These are phyloP conservation scores for Enteromius afrohamiltoni DNA, from an alignment of 2,797 vertebrate species.

Conservation along the genomic window DNA sequence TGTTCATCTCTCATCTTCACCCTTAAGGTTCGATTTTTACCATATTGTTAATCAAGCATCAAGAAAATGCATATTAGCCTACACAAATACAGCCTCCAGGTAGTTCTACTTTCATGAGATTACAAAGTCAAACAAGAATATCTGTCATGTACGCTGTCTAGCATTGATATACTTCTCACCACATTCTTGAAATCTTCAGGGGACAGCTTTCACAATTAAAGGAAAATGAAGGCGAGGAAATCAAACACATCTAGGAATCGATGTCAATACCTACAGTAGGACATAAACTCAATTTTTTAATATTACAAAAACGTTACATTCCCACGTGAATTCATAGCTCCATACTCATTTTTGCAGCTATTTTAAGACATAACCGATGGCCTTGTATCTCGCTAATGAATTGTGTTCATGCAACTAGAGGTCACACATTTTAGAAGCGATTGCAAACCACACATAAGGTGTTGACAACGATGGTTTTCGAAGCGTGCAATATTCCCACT, in stretches of 20 bases:
- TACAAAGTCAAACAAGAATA: constrained; percentile 40
- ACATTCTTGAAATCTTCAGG: constrained; percentile 20
- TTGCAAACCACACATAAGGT: constrained; percentile 17
- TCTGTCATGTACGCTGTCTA: constrained; percentile 31
- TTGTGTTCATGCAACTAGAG: constrained; percentile 6
- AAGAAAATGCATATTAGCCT: constrained; percentile 7
- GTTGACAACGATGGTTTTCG: constrained; percentile 24
- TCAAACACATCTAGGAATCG: constrained; percentile 29
- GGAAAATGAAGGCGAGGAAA: constrained; percentile 34
- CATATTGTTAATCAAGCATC: constrained; percentile 32
- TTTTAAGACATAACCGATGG: constrained; percentile 22
- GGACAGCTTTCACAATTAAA: constrained; percentile 40
- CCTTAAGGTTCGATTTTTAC: constrained; percentile 23
- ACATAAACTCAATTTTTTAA: not conserved
- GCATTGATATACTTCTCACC: constrained; percentile 13
- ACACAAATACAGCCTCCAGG: constrained; percentile 30
- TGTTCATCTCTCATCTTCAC: constrained; percentile 4
- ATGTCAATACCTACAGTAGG: constrained; percentile 7
- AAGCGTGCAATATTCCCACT: constrained; percentile 21
- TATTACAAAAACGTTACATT: constrained; percentile 7
- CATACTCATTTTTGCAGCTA: constrained; percentile 1
- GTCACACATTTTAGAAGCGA: constrained; percentile 31
- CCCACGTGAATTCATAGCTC: not conserved
- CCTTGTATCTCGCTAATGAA: constrained; percentile 25
- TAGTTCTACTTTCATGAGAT: constrained; percentile 32